Conservation (phyloP, 2,797 vertebrate species). For the Poeciliopsis turneri region DNA sequence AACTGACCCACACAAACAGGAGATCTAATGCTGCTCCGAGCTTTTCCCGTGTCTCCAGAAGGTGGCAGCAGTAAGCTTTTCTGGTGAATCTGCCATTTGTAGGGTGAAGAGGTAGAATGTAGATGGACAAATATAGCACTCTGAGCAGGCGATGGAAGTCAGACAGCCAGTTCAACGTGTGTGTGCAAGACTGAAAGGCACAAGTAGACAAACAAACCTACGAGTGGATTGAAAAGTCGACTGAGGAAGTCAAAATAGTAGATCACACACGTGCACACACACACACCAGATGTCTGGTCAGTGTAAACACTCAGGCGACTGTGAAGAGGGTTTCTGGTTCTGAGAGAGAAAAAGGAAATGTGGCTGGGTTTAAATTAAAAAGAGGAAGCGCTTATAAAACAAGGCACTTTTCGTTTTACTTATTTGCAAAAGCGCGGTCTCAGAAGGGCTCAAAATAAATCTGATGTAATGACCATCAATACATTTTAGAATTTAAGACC, state of each 20-base stretch:
- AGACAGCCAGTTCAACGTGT: not conserved
- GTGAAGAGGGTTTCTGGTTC: not conserved
- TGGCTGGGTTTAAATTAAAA: not conserved
- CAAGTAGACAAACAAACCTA: not conserved
- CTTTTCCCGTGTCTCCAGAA: not conserved
- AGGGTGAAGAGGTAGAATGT: conserved; percentile 1
- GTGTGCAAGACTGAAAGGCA: not conserved
- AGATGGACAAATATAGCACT: not conserved
- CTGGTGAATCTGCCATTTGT: not conserved
- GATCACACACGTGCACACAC: not conserved
- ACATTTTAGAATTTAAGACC: not conserved
- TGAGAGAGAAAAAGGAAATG: not conserved
- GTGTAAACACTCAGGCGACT: not conserved
- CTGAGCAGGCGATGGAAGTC: not conserved
- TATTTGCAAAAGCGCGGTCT: not conserved
- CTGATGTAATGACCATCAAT: not conserved
- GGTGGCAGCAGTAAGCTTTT: not conserved
- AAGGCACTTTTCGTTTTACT: not conserved
- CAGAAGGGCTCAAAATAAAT: not conserved
- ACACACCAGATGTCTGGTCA: not conserved
- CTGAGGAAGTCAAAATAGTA: not conserved
- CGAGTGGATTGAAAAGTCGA: not conserved
- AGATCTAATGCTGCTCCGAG: not conserved
- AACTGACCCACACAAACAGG: not conserved
- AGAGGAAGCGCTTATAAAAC: not conserved